Evolutionary conservation across 2,888 invertebrate genomes (phyloP), one percentile per base, ranked within the genome.

Genomic region (Drosophila gaucha): DNA sequence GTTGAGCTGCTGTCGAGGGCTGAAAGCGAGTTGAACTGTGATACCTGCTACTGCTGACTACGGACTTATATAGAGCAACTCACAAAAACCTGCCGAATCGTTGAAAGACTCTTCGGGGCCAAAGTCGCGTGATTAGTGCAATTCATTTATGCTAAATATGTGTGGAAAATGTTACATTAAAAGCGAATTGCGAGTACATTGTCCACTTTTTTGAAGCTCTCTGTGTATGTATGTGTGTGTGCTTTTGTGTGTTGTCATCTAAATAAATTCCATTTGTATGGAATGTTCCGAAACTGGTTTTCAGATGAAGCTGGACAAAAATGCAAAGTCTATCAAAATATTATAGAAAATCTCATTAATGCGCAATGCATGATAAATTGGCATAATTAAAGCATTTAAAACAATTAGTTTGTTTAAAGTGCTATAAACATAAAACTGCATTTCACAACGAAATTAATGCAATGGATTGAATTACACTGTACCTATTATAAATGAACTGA

Each of bases 81-180:
- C 49, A 31, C n/a, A 33, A 6, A 14, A 30, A 56, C 33, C 41
- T 43, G 38, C 55, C 74, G 62, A 74, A 44, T 46, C 52, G 62
- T 28, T 43, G 41, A 16, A 51, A 30, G 26, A 31, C 36, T 72
- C 72, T 57, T 71, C 78, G 73, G 66, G 54, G 46, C 57, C 67
- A 52, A 72, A 60, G 43, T 58, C 57, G 77, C 58, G 86, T 76
- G 83, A 82, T 82, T 86, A 88, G 88, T 83, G 72, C 82, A 82
- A 86, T 80, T 87, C 88, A 87, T 49, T 67, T 70, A 65, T 86
- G 82, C 83, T 88, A 79, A 88, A 69, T 59, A 36, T 65, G 73
- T 67, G 67, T 70, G 63, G 64, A 72, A 79, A 79, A 58, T 60
- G 60, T 79, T 83, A 64, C 88, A 82, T 72, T 86, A 59, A 28